These are phyloP conservation scores for Stichodactyla helianthus DNA, from an alignment of 64 coral and sea anemone genomes.

Conservation along the genomic window DNA sequence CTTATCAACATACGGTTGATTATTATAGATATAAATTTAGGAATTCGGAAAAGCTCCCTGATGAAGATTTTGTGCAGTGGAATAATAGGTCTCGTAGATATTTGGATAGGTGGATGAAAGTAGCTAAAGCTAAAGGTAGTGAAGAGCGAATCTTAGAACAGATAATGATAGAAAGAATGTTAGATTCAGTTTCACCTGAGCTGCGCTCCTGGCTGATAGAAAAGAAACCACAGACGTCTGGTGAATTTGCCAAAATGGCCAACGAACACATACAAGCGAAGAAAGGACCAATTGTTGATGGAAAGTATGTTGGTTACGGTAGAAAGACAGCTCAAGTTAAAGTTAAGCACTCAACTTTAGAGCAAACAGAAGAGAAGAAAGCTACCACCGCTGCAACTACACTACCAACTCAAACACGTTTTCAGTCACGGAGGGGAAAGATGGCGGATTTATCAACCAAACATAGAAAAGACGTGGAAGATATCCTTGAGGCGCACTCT, in stretches of 20 bases:
- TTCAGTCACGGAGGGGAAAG: neutral
- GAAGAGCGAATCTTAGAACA: constrained; percentile 29
- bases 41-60: constrained; percentile 5
- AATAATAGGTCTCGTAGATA: constrained; percentile 17
- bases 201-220: constrained; percentile 17
- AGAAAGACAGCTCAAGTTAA: neutral
- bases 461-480: neutral
- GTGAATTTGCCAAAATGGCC: constrained; percentile 8
- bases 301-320: constrained; percentile 5
- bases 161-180: neutral
- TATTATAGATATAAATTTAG: constrained; percentile 46
- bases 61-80: constrained; percentile 46
- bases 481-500: neutral
- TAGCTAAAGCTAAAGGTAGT: constrained; percentile 27
- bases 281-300: constrained; percentile 39
- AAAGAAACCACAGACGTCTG: constrained; percentile 30
- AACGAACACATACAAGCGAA: constrained; percentile 28
- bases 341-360: neutral
- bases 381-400: neutral
- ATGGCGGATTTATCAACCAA: neutral
- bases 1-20: constrained; percentile 33
- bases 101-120: constrained; percentile 32
- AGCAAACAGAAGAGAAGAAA: neutral
- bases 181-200: constrained; percentile 28
- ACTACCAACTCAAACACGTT: neutral